phyloP scores from a whole-genome alignment of 1,140 invertebrate genomes.

The Eupristina koningsbergeri region DNA sequence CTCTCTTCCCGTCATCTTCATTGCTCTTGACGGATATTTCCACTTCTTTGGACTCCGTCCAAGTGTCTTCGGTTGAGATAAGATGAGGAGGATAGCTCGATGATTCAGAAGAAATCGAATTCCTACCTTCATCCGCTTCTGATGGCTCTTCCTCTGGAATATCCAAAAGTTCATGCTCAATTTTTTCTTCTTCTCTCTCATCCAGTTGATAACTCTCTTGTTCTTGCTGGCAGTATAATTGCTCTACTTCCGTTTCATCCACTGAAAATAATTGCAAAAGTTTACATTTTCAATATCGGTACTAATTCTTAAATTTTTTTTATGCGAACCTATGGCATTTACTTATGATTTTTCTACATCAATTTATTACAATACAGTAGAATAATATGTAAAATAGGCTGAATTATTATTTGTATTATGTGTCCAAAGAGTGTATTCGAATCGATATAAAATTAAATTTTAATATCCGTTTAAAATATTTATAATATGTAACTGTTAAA shows the following conservation, averaged over 20 bases:
- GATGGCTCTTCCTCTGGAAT: neutral
- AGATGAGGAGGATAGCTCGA: conserved; percentile 34
- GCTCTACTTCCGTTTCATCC: neutral
- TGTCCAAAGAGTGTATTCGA: too few species aligned
- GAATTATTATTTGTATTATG: too few species aligned
- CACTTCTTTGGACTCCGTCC: conserved; percentile 64
- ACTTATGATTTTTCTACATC: too few species aligned
- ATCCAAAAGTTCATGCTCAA: neutral
- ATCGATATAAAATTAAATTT: too few species aligned
- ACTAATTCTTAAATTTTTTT: too few species aligned
- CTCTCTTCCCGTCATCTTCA: conserved; percentile 62
- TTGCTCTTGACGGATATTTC: conserved; percentile 67
- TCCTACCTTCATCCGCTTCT: conserved; percentile 49
- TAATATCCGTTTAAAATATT: too few species aligned
- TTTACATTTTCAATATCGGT: neutral
- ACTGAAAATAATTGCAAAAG: neutral
- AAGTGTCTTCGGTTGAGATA: conserved; percentile 26
- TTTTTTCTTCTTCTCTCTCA: conserved; percentile 21
- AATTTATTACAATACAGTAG: too few species aligned
- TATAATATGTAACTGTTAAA: too few species aligned
- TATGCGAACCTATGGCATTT: too few species aligned
- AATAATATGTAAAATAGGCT: too few species aligned
- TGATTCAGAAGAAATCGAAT: conserved; percentile 32
- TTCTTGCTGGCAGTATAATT: neutral
- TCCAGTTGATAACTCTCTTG: conserved; percentile 26